These are phyloP conservation scores for Drosophila yakuba DNA, from an alignment of 1,140 invertebrate species.

Conservation along the genomic window DNA sequence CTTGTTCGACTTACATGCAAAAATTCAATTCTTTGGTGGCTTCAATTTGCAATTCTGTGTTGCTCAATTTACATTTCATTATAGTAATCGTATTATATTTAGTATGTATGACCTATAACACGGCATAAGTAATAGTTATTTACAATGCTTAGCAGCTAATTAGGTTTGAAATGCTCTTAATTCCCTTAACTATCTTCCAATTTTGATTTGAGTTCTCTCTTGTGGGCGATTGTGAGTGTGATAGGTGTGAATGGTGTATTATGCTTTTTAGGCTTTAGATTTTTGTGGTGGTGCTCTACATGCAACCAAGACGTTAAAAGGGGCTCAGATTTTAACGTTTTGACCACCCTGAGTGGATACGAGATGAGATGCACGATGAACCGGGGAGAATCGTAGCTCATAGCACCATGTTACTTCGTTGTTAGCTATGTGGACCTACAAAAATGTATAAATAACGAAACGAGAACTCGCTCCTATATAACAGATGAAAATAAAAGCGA, in stretches of 20 bases:
- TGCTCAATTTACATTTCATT: conserved; percentile 74
- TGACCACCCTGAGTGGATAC: conserved; percentile 43
- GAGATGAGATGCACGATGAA: conserved; percentile 23
- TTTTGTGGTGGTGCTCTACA: conserved; percentile 26
- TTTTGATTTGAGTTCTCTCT: conserved; percentile 40
- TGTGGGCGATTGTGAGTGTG: conserved; percentile 3
- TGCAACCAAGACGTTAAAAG: conserved; percentile 77
- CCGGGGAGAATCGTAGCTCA: conserved; percentile 65
- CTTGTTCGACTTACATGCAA: conserved; percentile 72
- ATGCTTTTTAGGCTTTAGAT: background rate
- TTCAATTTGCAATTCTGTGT: conserved; percentile 77
- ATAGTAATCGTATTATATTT: conserved; percentile 35
- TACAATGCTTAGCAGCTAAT: conserved; percentile 56
- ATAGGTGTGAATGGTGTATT: background rate
- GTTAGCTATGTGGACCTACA: conserved; percentile 61
- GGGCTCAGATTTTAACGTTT: conserved; percentile 82
- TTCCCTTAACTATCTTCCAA: conserved; percentile 31
- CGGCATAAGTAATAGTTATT: conserved; percentile 51
- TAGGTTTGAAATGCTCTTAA: conserved; percentile 48
- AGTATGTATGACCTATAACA: conserved; percentile 41
- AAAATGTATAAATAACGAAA: conserved; percentile 38
- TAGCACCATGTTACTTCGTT: conserved; percentile 83
- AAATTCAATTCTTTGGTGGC: conserved; percentile 84
- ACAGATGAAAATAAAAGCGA: conserved; percentile 28
- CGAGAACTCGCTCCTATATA: conserved; percentile 16